These are phyloP conservation scores for Melanostigma gelatinosum DNA, from an alignment of 2,113 vertebrate genomes.

Conservation along the genomic window DNA sequence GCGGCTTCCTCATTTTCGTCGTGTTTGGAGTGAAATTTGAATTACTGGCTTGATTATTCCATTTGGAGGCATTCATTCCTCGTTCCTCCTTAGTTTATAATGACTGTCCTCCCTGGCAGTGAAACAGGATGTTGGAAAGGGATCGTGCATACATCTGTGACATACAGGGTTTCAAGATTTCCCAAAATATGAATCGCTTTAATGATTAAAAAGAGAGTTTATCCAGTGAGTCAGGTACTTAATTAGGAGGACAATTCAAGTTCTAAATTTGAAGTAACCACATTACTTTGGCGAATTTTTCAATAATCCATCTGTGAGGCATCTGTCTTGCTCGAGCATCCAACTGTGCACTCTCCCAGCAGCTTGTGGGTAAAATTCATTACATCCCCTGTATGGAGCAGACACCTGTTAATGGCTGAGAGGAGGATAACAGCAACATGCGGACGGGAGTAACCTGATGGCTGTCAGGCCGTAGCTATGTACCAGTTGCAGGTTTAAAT, in stretches of 20 bases:
- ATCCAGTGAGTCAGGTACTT: slow-evolving; percentile 22
- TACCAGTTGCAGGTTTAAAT: slow-evolving; percentile 37
- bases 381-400: not conserved
- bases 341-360: slow-evolving; percentile 41
- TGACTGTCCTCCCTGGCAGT: slow-evolving; percentile 13
- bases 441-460: slow-evolving; percentile 33
- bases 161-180: slow-evolving; percentile 17
- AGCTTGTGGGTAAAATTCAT: slow-evolving; percentile 36
- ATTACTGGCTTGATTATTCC: slow-evolving; percentile 55
- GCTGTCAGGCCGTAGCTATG: slow-evolving; percentile 18
- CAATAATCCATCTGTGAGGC: slow-evolving; percentile 56
- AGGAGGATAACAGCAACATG: slow-evolving; percentile 43
- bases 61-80: slow-evolving; percentile 50
- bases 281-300: slow-evolving; percentile 44
- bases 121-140: slow-evolving; percentile 1
- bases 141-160: slow-evolving; percentile 39
- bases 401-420: slow-evolving; percentile 45
- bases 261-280: slow-evolving; percentile 41
- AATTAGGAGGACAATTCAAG: slow-evolving; percentile 31
- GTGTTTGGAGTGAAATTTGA: slow-evolving; percentile 47
- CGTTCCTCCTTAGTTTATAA: slow-evolving; percentile 29
- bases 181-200: slow-evolving; percentile 29
- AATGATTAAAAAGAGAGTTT: slow-evolving; percentile 40
- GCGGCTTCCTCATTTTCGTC: slow-evolving; percentile 27
- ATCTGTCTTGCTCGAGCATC: slow-evolving; percentile 47